phyloP scores from a whole-genome alignment of 2,113 vertebrate genomes.

The Alligator mississippiensis region DNA sequence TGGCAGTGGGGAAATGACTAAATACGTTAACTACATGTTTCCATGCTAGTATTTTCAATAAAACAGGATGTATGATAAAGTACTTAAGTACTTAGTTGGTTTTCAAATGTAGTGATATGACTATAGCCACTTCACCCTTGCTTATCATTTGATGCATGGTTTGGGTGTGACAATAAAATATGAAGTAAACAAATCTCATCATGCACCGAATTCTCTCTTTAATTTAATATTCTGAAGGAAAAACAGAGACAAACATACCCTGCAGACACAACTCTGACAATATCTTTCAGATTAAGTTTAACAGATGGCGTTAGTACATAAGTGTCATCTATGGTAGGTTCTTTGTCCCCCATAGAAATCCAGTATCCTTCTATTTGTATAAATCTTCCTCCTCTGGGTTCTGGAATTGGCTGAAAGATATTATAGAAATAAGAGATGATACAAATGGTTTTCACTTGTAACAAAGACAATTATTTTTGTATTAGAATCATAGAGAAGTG shows the following conservation, averaged over 20 bases:
- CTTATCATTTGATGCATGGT: too few relatives aligned
- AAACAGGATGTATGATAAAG: not conserved
- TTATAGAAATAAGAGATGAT: conserved; percentile 16
- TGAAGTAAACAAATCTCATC: not conserved
- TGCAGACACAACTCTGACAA: conserved; percentile 92
- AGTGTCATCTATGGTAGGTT: conserved; percentile 86
- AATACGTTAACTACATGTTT: not conserved
- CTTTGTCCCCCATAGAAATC: conserved; percentile 91
- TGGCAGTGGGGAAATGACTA: not conserved
- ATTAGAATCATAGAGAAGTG: too few relatives aligned
- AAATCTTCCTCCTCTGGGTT: conserved; percentile 82
- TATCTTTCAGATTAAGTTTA: conserved; percentile 94
- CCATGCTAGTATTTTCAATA: not conserved
- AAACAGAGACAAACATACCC: conserved; percentile 81
- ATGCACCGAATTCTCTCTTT: not conserved
- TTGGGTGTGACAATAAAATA: not conserved
- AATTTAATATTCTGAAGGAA: not conserved
- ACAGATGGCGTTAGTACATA: conserved; percentile 94
- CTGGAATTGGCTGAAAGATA: conserved; percentile 87
- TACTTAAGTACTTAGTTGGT: too few relatives aligned
- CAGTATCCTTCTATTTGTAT: conserved; percentile 94
- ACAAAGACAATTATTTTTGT: not conserved
- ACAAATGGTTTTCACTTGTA: not conserved
- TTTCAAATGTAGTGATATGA: too few relatives aligned
- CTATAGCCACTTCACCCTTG: too few relatives aligned